These are phyloP conservation scores for Uloborus plumipes DNA, from an alignment of 2,888 invertebrate species.

Conservation along the genomic window DNA sequence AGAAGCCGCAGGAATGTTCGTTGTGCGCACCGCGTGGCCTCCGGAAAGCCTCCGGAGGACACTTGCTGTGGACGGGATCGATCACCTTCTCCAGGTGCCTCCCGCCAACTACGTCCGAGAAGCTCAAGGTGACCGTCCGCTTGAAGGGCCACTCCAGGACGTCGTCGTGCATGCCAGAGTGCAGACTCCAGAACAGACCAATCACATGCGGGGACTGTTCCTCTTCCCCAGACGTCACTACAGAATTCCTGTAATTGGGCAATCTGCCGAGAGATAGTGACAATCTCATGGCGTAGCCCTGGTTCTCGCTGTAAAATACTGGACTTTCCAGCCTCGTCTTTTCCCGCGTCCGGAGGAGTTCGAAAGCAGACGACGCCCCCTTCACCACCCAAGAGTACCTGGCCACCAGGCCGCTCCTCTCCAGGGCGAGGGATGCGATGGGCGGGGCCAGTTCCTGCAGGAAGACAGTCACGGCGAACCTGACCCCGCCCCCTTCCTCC, in stretches of 20 bases:
- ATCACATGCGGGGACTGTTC: conserved; percentile 19
- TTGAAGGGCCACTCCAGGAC: conserved; percentile 56
- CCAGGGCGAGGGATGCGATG: conserved; percentile 25
- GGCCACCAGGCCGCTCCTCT: conserved; percentile 22
- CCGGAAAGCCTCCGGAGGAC: conserved; percentile 53
- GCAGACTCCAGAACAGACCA: conserved; percentile 47
- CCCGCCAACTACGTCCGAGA: conserved; percentile 10
- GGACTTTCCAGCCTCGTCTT: conserved; percentile 48
- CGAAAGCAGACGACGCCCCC: conserved; percentile 1
- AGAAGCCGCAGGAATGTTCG: conserved; percentile 57
- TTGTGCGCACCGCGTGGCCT: conserved; percentile 34
- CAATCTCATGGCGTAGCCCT: conserved; percentile 56
- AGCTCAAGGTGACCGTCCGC: conserved; percentile 14
- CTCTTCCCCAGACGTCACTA: neutral
- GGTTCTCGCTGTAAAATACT: conserved; percentile 48
- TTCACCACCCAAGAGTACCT: conserved; percentile 55
- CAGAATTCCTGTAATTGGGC: conserved; percentile 22
- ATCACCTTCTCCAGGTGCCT: conserved; percentile 30
- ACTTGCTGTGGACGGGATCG: conserved; percentile 38
- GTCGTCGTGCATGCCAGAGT: conserved; percentile 37
- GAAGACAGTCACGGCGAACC: conserved; percentile 39
- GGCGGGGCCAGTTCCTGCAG: conserved; percentile 41
- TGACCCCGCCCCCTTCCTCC: conserved; percentile 11
- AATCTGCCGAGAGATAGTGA: conserved; percentile 25
- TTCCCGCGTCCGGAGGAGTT: conserved; percentile 29